phyloP scores from a whole-genome alignment of 2,888 invertebrate species.

The Mythimna ferrago region DNA sequence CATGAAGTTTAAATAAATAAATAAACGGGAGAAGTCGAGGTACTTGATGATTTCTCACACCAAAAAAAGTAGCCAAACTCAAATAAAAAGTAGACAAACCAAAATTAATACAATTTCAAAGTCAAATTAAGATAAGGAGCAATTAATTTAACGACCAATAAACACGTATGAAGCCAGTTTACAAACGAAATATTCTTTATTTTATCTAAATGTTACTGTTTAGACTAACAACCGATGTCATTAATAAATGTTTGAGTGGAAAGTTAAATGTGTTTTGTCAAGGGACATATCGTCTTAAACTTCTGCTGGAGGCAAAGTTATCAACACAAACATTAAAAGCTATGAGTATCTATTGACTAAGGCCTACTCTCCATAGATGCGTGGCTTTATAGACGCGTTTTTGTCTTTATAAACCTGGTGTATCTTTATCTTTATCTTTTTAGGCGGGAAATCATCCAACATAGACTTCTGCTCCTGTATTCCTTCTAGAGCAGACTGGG shows the following conservation, averaged over 20 bases:
- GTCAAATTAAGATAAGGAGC: not conserved
- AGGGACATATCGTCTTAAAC: not conserved
- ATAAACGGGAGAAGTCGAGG: too few species aligned
- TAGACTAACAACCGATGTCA: not conserved
- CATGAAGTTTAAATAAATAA: too few species aligned
- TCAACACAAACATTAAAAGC: not conserved
- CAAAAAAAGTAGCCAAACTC: not conserved
- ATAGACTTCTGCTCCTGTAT: too few species aligned
- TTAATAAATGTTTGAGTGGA: not conserved
- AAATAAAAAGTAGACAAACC: not conserved
- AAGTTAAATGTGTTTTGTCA: not conserved
- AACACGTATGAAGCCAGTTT: not conserved
- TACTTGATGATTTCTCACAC: too few species aligned
- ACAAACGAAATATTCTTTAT: not conserved
- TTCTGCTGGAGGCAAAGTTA: constrained; percentile 1
- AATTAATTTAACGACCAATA: too few species aligned
- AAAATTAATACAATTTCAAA: not conserved
- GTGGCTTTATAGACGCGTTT: too few species aligned
- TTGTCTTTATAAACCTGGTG: too few species aligned
- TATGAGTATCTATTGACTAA: not conserved
- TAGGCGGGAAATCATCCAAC: too few species aligned
- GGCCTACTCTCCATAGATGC: too few species aligned
- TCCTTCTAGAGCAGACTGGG: too few species aligned
- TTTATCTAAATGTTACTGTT: constrained; percentile 17
- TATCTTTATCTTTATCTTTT: too few species aligned